Base-by-base conservation (phyloP, 2,113 vertebrate genomes). In the Ellobius talpinus region DNA sequence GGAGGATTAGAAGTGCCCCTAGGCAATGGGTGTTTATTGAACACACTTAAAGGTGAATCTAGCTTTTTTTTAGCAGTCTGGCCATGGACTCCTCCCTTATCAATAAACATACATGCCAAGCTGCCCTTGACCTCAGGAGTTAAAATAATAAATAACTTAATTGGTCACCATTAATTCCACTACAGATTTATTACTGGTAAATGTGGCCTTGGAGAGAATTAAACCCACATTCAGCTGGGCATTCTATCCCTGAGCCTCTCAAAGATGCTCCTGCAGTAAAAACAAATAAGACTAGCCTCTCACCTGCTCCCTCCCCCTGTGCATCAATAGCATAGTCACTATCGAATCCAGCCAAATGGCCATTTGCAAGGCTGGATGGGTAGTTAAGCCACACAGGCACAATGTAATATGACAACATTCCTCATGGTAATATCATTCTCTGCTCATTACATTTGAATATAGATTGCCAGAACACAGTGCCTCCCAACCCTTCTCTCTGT, bases 111-210 rank as follows among this genome's bases (percentile, higher is more conserved):
- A 94, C 82, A 90, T 72, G 92, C 81, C 81, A 17, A 36, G 79
- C 82, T 97, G 96, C 85, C 96, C 96, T 97, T 97, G 97, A 94
- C 92, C 94, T 91, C 66, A 16, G 84, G 88, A 91, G 81, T 95
- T 97, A 96, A 95, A 97, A 87, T 92, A 95, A 97, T 92, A 92
- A 93, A 91, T 66, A 95, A 77, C 90, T 97, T 97, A 93, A 97
- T 95, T 96, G 81, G 72, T 52, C 81, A 42, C 91, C 82, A 95
- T 96, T 93, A 95, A 96, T 94, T 93, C 90, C 19, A 70, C 88
- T 89, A 90, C 5, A 50, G 72, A 89, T 97, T 97, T 96, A 93
- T 77, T 89, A 68, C 52, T 45, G 36, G 36, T 90, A 74, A 90
- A 19, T 61, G 45, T 97, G 96, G 97, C 94, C 96, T 95, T 97